Conservation (phyloP, 2,888 invertebrate species). For the Tridacna gigas region DNA sequence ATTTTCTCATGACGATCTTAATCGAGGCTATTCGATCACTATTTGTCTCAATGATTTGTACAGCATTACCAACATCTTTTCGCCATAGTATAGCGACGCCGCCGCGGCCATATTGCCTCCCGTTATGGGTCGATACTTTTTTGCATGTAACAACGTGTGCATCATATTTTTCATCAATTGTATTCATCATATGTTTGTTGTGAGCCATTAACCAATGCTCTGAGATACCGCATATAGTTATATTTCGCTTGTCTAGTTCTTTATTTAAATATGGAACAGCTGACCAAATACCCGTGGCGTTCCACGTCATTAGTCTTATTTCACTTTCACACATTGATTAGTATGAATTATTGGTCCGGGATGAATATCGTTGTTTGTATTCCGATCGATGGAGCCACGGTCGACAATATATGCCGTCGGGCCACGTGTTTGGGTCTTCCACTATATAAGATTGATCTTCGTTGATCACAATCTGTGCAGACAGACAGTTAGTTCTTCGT, state of each 20-base stretch:
- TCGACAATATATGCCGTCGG: slow-evolving; percentile 11
- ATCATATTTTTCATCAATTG: background rate
- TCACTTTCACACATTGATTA: no score
- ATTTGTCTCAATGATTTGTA: background rate
- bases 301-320: background rate
- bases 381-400: slow-evolving; percentile 16
- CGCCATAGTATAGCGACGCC: slow-evolving; percentile 11
- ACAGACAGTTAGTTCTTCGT: background rate
- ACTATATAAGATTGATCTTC: slow-evolving; percentile 18
- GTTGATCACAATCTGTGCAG: slow-evolving; percentile 22
- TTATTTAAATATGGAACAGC: no score
- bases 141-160: slow-evolving; percentile 9
- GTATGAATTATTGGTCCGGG: background rate
- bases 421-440: slow-evolving; percentile 19
- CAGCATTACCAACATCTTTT: background rate
- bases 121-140: background rate
- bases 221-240: slow-evolving; percentile 11
- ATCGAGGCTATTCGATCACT: no score
- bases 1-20: no score
- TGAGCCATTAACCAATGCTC: background rate
- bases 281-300: slow-evolving; percentile 14
- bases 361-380: slow-evolving; percentile 11
- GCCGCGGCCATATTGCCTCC: background rate
- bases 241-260: no score
- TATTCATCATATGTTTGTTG: background rate